Evolutionary conservation across 2,797 vertebrate genomes (phyloP).

Genomic region (Hypotaenidia philippensis): DNA sequence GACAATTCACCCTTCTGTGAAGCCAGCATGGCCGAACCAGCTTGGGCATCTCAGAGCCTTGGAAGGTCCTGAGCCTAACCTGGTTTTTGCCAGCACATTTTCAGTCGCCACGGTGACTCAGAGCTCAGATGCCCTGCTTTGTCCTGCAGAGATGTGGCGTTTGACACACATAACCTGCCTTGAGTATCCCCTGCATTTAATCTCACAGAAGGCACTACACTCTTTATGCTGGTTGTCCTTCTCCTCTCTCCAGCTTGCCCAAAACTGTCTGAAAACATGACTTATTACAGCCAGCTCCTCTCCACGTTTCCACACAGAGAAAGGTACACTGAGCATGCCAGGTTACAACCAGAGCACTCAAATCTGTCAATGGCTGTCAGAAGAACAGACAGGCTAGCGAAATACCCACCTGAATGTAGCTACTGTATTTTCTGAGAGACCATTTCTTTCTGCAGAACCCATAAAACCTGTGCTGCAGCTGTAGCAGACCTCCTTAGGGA

Average conservation of each 20-base stretch:
- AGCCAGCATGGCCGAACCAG: accelerated
- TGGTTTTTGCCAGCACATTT: not conserved
- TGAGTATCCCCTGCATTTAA: not conserved
- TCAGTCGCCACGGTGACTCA: not conserved
- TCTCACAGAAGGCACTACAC: not conserved
- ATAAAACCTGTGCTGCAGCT: conserved; percentile 23
- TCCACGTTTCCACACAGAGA: not conserved
- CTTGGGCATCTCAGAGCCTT: not conserved
- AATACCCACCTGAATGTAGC: not conserved
- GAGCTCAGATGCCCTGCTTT: not conserved
- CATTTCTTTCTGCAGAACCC: conserved; percentile 10
- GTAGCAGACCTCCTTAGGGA: conserved; percentile 21
- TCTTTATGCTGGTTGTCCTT: not conserved
- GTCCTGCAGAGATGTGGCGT: accelerated
- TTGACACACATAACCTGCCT: accelerated
- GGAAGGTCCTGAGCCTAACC: not conserved
- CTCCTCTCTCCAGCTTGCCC: not conserved
- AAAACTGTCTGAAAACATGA: not conserved
- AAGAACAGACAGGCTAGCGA: not conserved
- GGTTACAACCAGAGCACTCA: not conserved
- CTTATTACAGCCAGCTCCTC: not conserved
- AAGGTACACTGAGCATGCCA: accelerated
- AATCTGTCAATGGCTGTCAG: not conserved
- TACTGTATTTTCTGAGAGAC: conserved; percentile 44
- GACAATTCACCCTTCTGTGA: not conserved